Base-by-base conservation (phyloP, 2,888 invertebrate genomes). In the Phortica okadai region DNA sequence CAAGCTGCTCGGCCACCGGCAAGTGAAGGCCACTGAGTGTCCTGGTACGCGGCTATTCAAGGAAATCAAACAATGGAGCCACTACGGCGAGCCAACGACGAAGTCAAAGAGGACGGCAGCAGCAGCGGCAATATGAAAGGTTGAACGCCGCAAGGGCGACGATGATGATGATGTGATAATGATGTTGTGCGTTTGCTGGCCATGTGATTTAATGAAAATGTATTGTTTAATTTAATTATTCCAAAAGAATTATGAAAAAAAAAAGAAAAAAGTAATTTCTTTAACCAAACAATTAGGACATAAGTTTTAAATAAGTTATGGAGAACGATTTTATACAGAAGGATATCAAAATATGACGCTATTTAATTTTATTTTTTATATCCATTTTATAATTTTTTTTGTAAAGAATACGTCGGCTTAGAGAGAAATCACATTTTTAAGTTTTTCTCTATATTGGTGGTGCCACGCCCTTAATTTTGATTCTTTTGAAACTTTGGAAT, bases 21-120 rank as follows among this genome's bases (percentile, higher is more conserved):
- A 94, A 86, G 93, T 93, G 10, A 90, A 93, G 62, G 91, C 91
- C 16, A 95, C 95, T 0, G 94, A 94, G 81, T 95, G 95, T 81
- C 96, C 96, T 0, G 96, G 95, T 0, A 92, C 92, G 2, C 92
- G 93, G 0, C 91, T 95, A 0, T 93, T 93, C 79, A 84, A 92
- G 6, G 93, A 94, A 82, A 94, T 95, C 70, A 91, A 93, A 2
- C 93, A 91, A 0, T 95, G 95, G 95, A 92, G 93, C 0, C 93
- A 95, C 92, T 79, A 88, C 91, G 16, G 77, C 87, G 80, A 44
- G 14, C 16, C 62, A 62, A 21, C 62, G 16, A 25, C 62, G 25
- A 25, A 62, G 75, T 14, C 50, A 50, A 11, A 14, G 50, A 50
- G 50, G 10, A 14, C 50, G 50, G 2, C 10, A 10, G 77, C 77